Base-by-base conservation (phyloP, 2,888 invertebrate genomes). In the Keiferia lycopersicella region DNA sequence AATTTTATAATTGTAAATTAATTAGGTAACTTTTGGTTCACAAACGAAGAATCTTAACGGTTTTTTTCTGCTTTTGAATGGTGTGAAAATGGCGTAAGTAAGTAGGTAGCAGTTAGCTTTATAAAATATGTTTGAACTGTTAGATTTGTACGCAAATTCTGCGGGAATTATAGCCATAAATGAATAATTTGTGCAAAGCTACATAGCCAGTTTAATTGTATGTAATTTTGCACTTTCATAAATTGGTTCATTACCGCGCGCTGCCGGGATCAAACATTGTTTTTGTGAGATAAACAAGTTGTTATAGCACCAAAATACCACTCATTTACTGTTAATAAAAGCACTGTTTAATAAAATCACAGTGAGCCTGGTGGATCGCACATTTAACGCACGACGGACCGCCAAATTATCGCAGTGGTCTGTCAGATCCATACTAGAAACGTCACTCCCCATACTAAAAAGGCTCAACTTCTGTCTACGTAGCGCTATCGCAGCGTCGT, bases 161-260 rank as follows among this genome's bases (percentile, higher is more conserved):
- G 65, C 68, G 67, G 66, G 68, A 71, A 70, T 68, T 68, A 70
- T 67, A 62, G 63, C 58, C 67, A 63, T 57, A 66, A 68, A 69
- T 69, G 66, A 62, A 53, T 61, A 63, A 50, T 61, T n/a, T 58
- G 63, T 45, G 12, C 14, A 65, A 61, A 62, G 61, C 60, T 34
- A 63, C 65, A 65, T 62, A 60, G 61, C 62, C 63, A 56, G 65
- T 68, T 66, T 69, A 69, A 69, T 70, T 68, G 69, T 67, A 65
- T 65, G 45, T 67, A 68, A 68, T 69, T 70, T 67, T 68, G 68
- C 68, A 69, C 66, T 69, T 68, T 67, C 67, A 63, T 57, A 57
- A 65, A 63, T 65, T 63, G 61, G 48, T 63, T 61, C 48, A 63
- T 65, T 65, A 63, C 64, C 68, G 67, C 63, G 67, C 63, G 68